A percentile compares a stretch with the other conserved stretches of the same genome.
These are phyloP conservation scores for Magallana angulata DNA, from an alignment of 1,140 invertebrate genomes.

Conservation along the genomic window DNA sequence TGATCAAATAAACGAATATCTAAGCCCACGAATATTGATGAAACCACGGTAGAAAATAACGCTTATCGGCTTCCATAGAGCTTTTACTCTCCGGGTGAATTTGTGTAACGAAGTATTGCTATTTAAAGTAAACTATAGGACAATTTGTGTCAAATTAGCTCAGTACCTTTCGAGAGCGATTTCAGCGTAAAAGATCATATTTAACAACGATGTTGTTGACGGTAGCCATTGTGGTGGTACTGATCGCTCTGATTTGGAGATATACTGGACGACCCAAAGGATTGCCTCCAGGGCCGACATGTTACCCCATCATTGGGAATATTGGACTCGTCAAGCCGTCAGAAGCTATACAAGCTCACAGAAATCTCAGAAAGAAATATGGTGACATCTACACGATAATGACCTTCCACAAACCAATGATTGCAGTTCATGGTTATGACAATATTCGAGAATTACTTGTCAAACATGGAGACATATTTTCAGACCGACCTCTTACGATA, in stretches of 20 bases:
- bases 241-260: background rate
- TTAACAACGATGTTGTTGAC: conserved; percentile 3
- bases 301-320: conserved; percentile 38
- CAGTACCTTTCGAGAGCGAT: too few relatives aligned
- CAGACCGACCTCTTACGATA: conserved; percentile 46
- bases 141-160: too few relatives aligned
- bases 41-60: too few relatives aligned
- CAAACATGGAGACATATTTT: conserved; percentile 55
- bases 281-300: conserved; percentile 31
- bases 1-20: too few relatives aligned
- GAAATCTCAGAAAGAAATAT: conserved; percentile 50
- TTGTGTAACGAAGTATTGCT: too few relatives aligned
- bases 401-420: conserved; percentile 47
- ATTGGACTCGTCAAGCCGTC: background rate
- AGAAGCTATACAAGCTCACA: background rate
- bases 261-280: background rate
- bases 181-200: too few relatives aligned
- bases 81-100: too few relatives aligned
- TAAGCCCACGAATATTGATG: too few relatives aligned
- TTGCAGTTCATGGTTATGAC: conserved; percentile 59
- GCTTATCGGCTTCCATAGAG: too few relatives aligned
- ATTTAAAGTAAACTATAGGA: too few relatives aligned
- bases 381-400: conserved; percentile 60
- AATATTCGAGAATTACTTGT: conserved; percentile 54
- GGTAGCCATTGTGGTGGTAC: background rate